Evolutionary conservation across 2,797 vertebrate genomes (phyloP).

Genomic region (Champsocephalus gunnari): DNA sequence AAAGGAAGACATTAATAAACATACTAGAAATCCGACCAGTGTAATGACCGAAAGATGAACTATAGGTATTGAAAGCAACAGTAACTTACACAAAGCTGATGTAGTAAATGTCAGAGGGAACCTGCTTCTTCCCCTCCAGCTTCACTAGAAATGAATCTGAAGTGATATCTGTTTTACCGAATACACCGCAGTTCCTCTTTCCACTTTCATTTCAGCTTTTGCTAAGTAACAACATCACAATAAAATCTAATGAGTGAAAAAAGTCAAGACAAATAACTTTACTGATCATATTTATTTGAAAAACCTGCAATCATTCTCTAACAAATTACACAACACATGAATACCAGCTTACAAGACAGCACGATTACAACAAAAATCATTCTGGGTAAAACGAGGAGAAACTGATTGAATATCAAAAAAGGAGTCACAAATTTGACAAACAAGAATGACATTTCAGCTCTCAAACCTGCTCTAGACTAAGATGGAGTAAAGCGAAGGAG

Average conservation of each 20-base stretch:
- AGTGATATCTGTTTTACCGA: neutral
- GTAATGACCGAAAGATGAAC: neutral
- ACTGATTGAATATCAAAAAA: conserved; percentile 41
- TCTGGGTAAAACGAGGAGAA: conserved; percentile 15
- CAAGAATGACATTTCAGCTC: conserved; percentile 30
- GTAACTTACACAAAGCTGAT: conserved; percentile 60
- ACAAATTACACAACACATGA: conserved; percentile 59
- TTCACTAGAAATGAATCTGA: conserved; percentile 15
- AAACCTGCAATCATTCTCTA: conserved; percentile 48
- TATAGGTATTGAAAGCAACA: conserved; percentile 16
- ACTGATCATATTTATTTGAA: conserved; percentile 71
- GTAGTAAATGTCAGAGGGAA: neutral
- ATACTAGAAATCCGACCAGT: neutral
- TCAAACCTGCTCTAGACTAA: conserved; percentile 33
- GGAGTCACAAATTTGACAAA: conserved; percentile 35
- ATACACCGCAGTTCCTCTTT: conserved; percentile 72
- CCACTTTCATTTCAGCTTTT: conserved; percentile 76
- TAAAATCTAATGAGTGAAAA: neutral
- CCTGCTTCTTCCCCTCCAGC: conserved; percentile 15
- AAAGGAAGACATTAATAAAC: neutral
- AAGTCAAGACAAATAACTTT: conserved; percentile 21
- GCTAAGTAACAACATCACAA: neutral
- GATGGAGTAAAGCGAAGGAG: conserved; percentile 28
- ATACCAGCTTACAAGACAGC: conserved; percentile 42
- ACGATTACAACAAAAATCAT: conserved; percentile 36